Evolutionary conservation across 2,113 vertebrate genomes (phyloP), one percentile per base, ranked within the genome.

Genomic region (Sapajus apella): DNA sequence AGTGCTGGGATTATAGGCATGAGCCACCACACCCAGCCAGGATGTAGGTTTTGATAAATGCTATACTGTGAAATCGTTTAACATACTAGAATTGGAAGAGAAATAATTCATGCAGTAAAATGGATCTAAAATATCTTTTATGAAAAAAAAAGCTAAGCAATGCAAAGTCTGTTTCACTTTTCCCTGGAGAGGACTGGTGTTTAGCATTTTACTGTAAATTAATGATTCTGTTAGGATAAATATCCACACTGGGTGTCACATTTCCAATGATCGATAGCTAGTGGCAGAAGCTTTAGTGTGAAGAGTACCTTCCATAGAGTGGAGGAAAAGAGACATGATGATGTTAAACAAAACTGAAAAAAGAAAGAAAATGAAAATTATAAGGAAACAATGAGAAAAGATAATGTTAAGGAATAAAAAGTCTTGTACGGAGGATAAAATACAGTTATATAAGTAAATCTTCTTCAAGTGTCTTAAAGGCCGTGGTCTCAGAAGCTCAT

Each of bases 401-500:
- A 8, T 0, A 17, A 32, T 1, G 14, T 0, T 14, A 45, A n/a
- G 21, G 72, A 18, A 11, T 4, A 4, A 21, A 21, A 1, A 18
- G 14, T 0, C 32, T 10, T 37, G 4, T 1, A 0, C 0, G 17
- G 37, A 35, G 73, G 12, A 12, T 10, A 4, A 17, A 32, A 23
- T 16, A 3, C 14, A 0, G 1, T 12, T 0, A 1, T 6, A n/a
- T 68, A 68, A 35, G 66, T 68, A 68, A 90, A 25, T 30, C 8
- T 37, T 9, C 5, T 6, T 10, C 1, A 12, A 2, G 27, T 0
- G 0, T 20, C 13, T 7, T 0, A 20, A 9, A 84, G 35, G 43
- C 20, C 13, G 12, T 13, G 5, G 12, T 35, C 73, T n/a, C 66
- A 5, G 81, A 89, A 13, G 32, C 43, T 73, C 91, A 6, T 40